Percentiles rank a stretch among this genome's conserved stretches.
Evolutionary conservation across 2,888 invertebrate species (phyloP).

Genomic region (Leucoma salicis): DNA sequence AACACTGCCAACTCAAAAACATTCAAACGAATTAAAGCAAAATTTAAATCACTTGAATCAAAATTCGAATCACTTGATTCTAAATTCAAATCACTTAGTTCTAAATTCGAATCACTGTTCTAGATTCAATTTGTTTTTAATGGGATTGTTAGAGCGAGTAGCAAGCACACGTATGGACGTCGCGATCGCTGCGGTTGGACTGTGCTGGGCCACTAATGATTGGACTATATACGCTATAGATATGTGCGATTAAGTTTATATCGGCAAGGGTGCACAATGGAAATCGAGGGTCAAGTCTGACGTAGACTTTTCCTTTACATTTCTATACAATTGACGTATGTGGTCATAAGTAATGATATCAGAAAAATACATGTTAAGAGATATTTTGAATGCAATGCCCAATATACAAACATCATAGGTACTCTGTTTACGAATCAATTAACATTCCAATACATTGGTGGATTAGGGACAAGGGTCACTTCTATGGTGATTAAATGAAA

Average conservation of each 20-base stretch:
- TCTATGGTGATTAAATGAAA: too few species aligned
- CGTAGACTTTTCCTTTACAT: slow-evolving; percentile 14
- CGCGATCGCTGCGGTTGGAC: slow-evolving; percentile 15
- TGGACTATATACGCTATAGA: slow-evolving; percentile 11
- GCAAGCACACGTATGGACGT: slow-evolving; percentile 1
- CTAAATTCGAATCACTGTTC: not conserved
- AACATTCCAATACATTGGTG: too few species aligned
- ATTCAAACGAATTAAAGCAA: not conserved
- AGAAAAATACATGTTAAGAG: not conserved
- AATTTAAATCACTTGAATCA: not conserved
- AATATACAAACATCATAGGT: too few species aligned
- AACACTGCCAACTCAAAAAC: not conserved
- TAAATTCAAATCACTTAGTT: not conserved
- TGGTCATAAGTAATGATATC: not conserved
- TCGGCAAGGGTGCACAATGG: slow-evolving; percentile 23
- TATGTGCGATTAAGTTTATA: slow-evolving; percentile 11
- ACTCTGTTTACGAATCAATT: too few species aligned
- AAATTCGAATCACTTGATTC: slow-evolving; percentile 2
- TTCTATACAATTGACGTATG: slow-evolving; percentile 19
- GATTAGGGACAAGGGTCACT: too few species aligned
- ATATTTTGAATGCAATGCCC: too few species aligned
- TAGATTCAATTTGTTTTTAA: not conserved
- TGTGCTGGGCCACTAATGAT: slow-evolving; percentile 10
- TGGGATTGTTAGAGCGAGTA: not conserved
- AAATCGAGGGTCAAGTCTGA: slow-evolving; percentile 25